These are phyloP conservation scores for Nothoprocta pentlandii DNA, from an alignment of 2,113 vertebrate genomes.

Conservation along the genomic window DNA sequence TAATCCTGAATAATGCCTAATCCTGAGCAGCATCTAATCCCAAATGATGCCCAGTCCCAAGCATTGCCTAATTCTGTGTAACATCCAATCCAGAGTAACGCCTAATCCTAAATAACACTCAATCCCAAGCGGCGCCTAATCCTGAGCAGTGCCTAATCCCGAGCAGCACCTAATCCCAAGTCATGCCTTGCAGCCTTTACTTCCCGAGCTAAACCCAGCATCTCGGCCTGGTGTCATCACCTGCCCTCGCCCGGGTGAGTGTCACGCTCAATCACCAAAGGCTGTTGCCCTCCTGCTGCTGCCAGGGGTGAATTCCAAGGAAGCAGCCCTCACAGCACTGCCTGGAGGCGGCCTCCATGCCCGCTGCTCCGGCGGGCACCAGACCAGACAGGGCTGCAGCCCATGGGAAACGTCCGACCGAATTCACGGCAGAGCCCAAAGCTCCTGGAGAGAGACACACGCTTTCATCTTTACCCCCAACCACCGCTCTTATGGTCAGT, in stretches of 20 bases:
- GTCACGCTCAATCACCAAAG: neutral
- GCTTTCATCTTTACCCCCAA: neutral
- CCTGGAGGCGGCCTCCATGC: no score
- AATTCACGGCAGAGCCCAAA: neutral
- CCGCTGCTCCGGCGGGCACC: no score
- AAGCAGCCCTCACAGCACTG: no score
- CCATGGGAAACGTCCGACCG: neutral
- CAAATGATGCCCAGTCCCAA: no score
- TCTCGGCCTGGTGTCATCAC: neutral
- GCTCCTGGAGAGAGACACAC: neutral
- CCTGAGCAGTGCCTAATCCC: neutral
- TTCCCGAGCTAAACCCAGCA: neutral
- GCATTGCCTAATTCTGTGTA: no score
- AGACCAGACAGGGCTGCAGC: fast-evolving
- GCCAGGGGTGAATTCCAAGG: no score
- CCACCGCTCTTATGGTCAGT: neutral
- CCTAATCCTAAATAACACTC: no score
- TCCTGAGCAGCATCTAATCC: no score
- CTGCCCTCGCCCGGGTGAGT: neutral
- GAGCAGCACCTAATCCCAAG: neutral
- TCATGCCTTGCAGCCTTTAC: neutral
- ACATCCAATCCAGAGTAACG: no score
- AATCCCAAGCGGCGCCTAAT: no score
- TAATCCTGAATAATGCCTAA: no score
- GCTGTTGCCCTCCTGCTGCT: no score